Percentiles rank a stretch among this genome's conserved stretches.
These are phyloP conservation scores for Heterodera schachtii DNA, from an alignment of 1,140 invertebrate species.

Conservation along the genomic window DNA sequence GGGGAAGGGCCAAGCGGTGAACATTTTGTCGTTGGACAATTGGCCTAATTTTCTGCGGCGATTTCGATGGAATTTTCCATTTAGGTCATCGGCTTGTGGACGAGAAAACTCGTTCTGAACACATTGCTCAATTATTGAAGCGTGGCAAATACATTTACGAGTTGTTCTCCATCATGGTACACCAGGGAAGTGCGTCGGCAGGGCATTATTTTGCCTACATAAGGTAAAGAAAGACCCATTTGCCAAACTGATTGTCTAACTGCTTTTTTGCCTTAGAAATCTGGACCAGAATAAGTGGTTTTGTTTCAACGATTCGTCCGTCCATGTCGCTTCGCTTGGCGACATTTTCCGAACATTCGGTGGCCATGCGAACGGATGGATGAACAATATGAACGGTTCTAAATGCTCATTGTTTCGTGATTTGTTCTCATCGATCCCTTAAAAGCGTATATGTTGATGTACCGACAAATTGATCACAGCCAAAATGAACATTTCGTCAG, in stretches of 20 bases:
- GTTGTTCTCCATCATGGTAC: conserved; percentile 88
- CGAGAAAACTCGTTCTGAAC: too few relatives aligned
- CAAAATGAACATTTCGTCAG: conserved; percentile 48
- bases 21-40: background rate
- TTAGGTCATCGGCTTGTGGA: too few relatives aligned
- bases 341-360: conserved; percentile 85
- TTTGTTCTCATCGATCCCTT: conserved; percentile 70
- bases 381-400: conserved; percentile 81
- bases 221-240: conserved; percentile 71
- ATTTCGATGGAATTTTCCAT: too few relatives aligned
- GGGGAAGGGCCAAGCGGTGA: too few relatives aligned
- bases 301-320: conserved; percentile 72
- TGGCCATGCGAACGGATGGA: conserved; percentile 69
- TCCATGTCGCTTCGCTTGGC: conserved; percentile 69
- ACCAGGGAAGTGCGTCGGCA: conserved; percentile 85
- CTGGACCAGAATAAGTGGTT: conserved; percentile 71
- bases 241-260: conserved; percentile 7
- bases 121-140: conserved; percentile 46
- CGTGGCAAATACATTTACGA: conserved; percentile 81
- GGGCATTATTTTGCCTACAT: conserved; percentile 93
- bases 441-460: conserved; percentile 46
- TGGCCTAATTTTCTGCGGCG: background rate
- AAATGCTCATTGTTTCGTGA: conserved; percentile 74
- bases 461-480: conserved; percentile 41
- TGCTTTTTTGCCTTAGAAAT: conserved; percentile 65